Evolutionary conservation across 2,797 vertebrate genomes (phyloP).

Genomic region (Characodon lateralis): DNA sequence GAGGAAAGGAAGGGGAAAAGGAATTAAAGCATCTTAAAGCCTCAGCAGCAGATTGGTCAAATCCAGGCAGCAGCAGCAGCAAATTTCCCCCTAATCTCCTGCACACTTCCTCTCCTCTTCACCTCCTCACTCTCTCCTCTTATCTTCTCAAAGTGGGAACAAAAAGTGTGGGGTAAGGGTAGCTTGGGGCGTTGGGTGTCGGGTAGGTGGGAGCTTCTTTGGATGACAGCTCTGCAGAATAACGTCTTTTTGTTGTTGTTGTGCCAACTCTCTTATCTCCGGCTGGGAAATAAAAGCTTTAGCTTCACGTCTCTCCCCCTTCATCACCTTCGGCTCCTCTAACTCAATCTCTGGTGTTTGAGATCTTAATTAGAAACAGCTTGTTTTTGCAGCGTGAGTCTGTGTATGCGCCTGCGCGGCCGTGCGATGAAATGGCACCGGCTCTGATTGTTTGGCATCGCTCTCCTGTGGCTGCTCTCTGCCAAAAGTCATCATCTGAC

Average conservation of each 20-base stretch:
- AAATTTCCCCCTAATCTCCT: constrained; percentile 70
- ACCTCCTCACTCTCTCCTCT: constrained; percentile 34
- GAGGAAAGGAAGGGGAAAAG: constrained; percentile 35
- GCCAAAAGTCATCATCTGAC: constrained; percentile 75
- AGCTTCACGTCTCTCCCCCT: constrained; percentile 15
- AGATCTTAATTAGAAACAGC: constrained; percentile 69
- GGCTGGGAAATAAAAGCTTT: constrained; percentile 27
- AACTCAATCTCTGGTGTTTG: constrained; percentile 48
- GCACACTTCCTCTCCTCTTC: constrained; percentile 62
- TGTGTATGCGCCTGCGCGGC: constrained; percentile 28
- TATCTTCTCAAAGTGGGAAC: constrained; percentile 73
- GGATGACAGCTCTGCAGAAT: constrained; percentile 21
- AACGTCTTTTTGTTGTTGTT: not conserved
- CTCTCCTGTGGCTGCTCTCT: constrained; percentile 46
- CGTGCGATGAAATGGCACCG: constrained; percentile 61
- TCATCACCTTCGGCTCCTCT: constrained; percentile 33
- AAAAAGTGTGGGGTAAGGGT: constrained; percentile 47
- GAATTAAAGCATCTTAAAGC: constrained; percentile 74
- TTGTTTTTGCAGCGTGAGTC: constrained; percentile 62
- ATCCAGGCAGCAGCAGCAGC: constrained; percentile 72
- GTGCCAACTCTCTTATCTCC: constrained; percentile 37
- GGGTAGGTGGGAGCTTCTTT: constrained; percentile 35
- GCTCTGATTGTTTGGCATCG: constrained; percentile 68
- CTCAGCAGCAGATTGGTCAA: constrained; percentile 74
- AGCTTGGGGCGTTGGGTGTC: constrained; percentile 36